Percentiles rank a stretch among this genome's conserved stretches.
These are phyloP conservation scores for Pseudopipra pipra DNA, from an alignment of 2,113 vertebrate genomes.

Conservation along the genomic window DNA sequence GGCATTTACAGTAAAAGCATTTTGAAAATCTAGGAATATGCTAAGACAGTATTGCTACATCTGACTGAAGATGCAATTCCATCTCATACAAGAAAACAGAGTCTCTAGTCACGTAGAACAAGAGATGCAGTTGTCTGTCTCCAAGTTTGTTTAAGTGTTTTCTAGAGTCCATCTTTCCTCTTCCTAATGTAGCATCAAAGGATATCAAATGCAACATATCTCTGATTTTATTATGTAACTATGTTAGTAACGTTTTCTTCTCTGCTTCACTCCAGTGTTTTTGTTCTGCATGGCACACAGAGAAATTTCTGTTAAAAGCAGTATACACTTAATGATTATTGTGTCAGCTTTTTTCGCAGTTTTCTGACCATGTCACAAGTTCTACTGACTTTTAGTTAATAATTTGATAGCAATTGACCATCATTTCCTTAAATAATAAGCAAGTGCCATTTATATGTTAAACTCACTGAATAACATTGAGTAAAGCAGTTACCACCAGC, in stretches of 20 bases:
- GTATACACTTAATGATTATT: neutral
- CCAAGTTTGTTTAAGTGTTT: neutral
- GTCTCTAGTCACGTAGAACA: neutral
- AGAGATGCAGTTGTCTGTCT: neutral
- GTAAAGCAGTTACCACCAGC: neutral
- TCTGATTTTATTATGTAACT: neutral
- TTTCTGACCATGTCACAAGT: neutral
- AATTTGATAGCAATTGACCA: neutral
- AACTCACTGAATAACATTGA: neutral
- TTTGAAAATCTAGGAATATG: neutral
- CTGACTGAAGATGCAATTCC: neutral
- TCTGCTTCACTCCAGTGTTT: neutral
- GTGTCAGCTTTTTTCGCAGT: neutral
- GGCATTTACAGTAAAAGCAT: neutral
- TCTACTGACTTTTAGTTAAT: neutral
- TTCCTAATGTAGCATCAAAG: neutral
- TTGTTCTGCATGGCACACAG: neutral
- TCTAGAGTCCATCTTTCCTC: neutral
- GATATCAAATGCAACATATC: neutral
- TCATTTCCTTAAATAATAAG: neutral
- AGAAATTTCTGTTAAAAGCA: neutral
- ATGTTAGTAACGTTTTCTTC: neutral
- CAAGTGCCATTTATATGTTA: neutral
- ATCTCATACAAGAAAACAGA: neutral
- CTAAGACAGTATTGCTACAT: neutral